Evolutionary conservation across 1,140 invertebrate genomes (phyloP).

Genomic region (Drosophila rufa): DNA sequence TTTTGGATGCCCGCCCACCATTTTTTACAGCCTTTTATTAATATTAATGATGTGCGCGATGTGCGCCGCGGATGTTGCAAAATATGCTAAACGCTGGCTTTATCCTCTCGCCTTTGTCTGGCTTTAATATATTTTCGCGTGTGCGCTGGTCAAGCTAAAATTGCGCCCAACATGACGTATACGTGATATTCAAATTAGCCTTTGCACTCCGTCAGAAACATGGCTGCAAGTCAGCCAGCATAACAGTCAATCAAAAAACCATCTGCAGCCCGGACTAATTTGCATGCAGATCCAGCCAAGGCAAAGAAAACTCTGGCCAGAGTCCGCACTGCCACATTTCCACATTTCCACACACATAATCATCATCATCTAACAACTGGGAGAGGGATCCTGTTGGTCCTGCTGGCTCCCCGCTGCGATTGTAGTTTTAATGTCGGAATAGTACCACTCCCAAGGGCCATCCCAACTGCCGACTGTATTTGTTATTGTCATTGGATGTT

Average conservation of each 20-base stretch:
- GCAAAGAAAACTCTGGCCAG: slow-evolving; percentile 27
- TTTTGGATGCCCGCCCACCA: slow-evolving; percentile 56
- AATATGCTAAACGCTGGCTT: slow-evolving; percentile 51
- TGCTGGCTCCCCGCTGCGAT: slow-evolving; percentile 16
- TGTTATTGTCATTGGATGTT: slow-evolving; percentile 50
- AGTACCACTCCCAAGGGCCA: slow-evolving; percentile 39
- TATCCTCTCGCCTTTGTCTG: slow-evolving; percentile 19
- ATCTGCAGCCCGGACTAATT: slow-evolving; percentile 69
- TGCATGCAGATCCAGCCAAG: slow-evolving; percentile 62
- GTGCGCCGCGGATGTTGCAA: slow-evolving; percentile 49
- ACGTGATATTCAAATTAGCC: slow-evolving; percentile 44
- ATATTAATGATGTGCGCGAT: slow-evolving; percentile 77
- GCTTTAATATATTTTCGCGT: background rate
- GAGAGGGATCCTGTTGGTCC: slow-evolving; percentile 4
- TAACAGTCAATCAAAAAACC: slow-evolving; percentile 75
- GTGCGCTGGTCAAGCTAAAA: slow-evolving; percentile 26
- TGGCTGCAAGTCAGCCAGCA: slow-evolving; percentile 43
- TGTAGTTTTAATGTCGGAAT: slow-evolving; percentile 69
- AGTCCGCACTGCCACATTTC: slow-evolving; percentile 7
- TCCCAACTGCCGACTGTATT: slow-evolving; percentile 7
- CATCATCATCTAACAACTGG: slow-evolving; percentile 14
- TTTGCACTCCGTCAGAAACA: slow-evolving; percentile 1
- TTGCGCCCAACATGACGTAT: slow-evolving; percentile 39
- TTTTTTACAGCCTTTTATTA: slow-evolving; percentile 76
- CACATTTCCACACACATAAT: slow-evolving; percentile 16